Conservation (phyloP, 2,888 invertebrate genomes). For the Loripinus fragilis region DNA sequence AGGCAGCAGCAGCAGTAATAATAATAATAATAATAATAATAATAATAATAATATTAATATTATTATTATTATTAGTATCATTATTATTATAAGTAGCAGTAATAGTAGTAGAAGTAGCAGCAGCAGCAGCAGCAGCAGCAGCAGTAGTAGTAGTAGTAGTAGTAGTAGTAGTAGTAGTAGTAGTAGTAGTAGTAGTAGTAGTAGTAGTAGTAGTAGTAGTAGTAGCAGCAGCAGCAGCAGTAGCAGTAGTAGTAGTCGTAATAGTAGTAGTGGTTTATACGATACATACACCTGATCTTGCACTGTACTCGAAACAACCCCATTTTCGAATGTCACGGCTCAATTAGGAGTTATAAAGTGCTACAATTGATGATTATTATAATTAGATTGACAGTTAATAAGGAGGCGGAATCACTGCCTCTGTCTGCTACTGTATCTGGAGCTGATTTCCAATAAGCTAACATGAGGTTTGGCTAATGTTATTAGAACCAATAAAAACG, state of each 20-base stretch:
- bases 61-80: too few relatives aligned
- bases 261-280: too few relatives aligned
- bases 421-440: neutral
- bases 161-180: slow-evolving; percentile 55
- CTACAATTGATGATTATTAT: slow-evolving; percentile 14
- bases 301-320: too few relatives aligned
- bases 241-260: too few relatives aligned
- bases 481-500: slow-evolving; percentile 7
- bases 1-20: too few relatives aligned
- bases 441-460: neutral
- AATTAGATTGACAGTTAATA: slow-evolving; percentile 13
- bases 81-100: too few relatives aligned
- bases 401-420: neutral
- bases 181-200: slow-evolving; percentile 57
- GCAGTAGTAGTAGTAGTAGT: slow-evolving; percentile 47
- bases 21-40: slow-evolving; percentile 45
- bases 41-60: slow-evolving; percentile 46
- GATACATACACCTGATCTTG: too few relatives aligned
- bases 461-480: neutral
- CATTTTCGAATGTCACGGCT: neutral
- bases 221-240: slow-evolving; percentile 47
- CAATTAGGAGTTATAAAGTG: slow-evolving; percentile 13
- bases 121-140: too few relatives aligned
- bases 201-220: slow-evolving; percentile 45
- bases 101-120: too few relatives aligned